These are phyloP conservation scores for Trichopoda pennipes DNA, from an alignment of 2,888 invertebrate species.

Conservation along the genomic window DNA sequence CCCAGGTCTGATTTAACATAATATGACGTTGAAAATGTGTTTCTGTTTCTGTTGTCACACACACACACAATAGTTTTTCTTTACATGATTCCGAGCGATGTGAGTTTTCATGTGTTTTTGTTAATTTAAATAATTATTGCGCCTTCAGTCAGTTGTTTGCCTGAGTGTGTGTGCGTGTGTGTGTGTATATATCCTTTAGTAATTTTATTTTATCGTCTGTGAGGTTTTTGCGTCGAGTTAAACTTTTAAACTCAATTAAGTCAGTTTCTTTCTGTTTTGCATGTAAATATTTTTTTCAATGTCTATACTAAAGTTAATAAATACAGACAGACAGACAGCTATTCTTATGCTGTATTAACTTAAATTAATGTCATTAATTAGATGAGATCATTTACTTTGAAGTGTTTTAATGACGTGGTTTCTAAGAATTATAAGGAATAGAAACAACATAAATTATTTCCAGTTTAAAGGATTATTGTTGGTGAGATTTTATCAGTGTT, in stretches of 20 bases:
- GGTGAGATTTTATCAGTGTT: no score
- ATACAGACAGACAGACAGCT: neutral
- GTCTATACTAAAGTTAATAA: neutral
- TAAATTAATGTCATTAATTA: no score
- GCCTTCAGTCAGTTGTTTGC: neutral
- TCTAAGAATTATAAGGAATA: no score
- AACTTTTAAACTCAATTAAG: constrained; percentile 35
- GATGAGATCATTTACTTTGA: neutral
- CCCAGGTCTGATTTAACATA: no score
- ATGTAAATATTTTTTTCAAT: neutral
- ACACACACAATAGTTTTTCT: neutral
- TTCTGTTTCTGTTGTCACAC: neutral
- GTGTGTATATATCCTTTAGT: neutral
- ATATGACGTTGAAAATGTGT: no score
- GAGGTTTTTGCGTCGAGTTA: constrained; percentile 16
- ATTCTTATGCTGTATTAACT: neutral
- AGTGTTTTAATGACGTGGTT: neutral
- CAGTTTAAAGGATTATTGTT: no score
- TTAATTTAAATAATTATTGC: neutral
- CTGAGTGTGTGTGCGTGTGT: neutral
- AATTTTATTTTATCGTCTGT: neutral
- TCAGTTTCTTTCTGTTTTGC: constrained; percentile 17
- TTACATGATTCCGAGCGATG: neutral
- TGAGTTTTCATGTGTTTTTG: neutral
- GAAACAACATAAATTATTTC: no score